A percentile compares a stretch with the other conserved stretches of the same genome.
Conservation (phyloP, 2,113 vertebrate species). For the Gasterosteus aculeatus region DNA sequence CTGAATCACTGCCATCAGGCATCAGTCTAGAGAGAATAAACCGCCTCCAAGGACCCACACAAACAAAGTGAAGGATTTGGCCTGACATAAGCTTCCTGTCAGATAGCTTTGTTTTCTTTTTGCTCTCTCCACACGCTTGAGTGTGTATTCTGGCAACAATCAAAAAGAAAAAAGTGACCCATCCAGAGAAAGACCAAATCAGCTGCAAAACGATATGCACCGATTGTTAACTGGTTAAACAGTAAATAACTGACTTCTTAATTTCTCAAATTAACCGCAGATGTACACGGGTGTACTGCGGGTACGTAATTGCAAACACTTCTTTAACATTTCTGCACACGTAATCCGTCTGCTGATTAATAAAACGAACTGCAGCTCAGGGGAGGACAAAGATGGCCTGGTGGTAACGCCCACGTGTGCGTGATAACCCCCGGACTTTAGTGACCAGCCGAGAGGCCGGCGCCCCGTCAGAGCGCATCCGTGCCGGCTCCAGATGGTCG, state of each 20-base stretch:
- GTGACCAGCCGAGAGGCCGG: constrained; percentile 38
- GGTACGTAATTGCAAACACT: no score
- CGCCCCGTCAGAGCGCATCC: constrained; percentile 18
- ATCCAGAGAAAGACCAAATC: background rate
- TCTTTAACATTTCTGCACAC: background rate
- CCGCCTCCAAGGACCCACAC: background rate
- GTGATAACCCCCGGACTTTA: constrained; percentile 17
- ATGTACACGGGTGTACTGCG: no score
- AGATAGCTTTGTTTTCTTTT: background rate
- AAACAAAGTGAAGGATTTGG: constrained; percentile 1
- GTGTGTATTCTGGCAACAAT: background rate
- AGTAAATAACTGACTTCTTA: background rate
- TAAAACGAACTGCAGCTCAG: constrained; percentile 7
- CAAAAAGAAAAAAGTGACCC: background rate
- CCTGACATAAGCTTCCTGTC: constrained; percentile 13
- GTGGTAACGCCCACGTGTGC: constrained; percentile 9
- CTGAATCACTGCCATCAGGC: no score
- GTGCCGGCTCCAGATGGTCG: constrained; percentile 64
- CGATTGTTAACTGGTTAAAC: background rate
- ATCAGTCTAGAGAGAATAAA: no score
- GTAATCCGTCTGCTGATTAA: constrained; percentile 4
- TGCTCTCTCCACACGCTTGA: background rate
- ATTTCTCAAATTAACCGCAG: background rate
- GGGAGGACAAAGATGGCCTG: constrained; percentile 13
- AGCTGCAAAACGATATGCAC: background rate